Base-by-base conservation (phyloP, 2,888 invertebrate species). In the Serrognathus titanus region DNA sequence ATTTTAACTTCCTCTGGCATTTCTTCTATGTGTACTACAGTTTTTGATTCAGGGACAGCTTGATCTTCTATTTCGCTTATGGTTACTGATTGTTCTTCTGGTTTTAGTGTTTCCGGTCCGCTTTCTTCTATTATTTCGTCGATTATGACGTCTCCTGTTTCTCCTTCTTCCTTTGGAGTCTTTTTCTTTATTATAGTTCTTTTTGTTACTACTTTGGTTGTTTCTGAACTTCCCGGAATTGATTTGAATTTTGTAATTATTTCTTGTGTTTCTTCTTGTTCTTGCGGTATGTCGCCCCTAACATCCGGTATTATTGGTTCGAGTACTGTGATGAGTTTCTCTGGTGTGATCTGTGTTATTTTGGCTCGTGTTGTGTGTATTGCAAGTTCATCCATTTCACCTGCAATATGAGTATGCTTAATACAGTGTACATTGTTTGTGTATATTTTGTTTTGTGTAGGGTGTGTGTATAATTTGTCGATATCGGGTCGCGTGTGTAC, bases 181-280 rank as follows among this genome's bases (percentile, higher is more conserved):
- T 78, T 81, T 65, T 81, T 82, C 63, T 80, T 75, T 54, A 83
- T 66, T 56, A 81, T 80, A 1, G 84, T 84, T 64, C 83, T 68
- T 70, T 83, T 84, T 1, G 83, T 84, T 72, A 82, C 81, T 12
- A 82, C 77, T 74, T 81, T 80, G 57, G 78, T 80, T 6, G 82
- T 81, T 73, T 82, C 82, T n/a, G 75, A 73, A 53, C 78, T 76
- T 20, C 79, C 82, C 8, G 82, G 79, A 41, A 77, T 71, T 70
- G 79, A 77, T 63, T 81, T 75, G 64, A 84, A 84, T 73, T 82
- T 84, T 1, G 83, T 84, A 39, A 84, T 72, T n/a, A 84, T 83
- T 79, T 85, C 85, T 73, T 84, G 82, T 43, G 80, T 79, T 78
- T 84, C 83, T 77, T 84, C 45, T 41, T 57, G 46, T 13, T 64